phyloP scores from a whole-genome alignment of 2,797 vertebrate species.

The Neoniphon sammara region DNA sequence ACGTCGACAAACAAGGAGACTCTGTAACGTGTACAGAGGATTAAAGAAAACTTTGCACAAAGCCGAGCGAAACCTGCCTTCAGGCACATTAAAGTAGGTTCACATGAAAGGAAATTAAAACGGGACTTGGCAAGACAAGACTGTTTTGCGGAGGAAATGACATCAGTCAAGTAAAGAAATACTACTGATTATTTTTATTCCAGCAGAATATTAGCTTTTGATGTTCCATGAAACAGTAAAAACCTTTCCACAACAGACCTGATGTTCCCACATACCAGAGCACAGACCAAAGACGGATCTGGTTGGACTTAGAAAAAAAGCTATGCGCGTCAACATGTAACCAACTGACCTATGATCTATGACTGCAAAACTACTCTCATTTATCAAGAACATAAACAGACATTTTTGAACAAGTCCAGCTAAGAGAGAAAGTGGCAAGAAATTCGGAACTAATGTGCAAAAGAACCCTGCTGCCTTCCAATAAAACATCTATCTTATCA shows the following conservation, averaged over 20 bases:
- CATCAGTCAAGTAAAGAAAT: conserved; percentile 33
- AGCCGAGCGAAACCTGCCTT: conserved; percentile 17
- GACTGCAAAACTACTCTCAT: conserved; percentile 7
- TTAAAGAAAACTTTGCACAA: conserved; percentile 11
- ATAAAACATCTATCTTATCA: conserved; percentile 26
- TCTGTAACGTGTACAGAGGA: conserved; percentile 10
- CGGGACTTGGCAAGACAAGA: conserved; percentile 24
- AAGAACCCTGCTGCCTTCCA: conserved; percentile 39
- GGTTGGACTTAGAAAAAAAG: conserved; percentile 14
- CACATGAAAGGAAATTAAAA: conserved; percentile 42
- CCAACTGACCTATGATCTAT: background rate
- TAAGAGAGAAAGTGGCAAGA: conserved; percentile 16
- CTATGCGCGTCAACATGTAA: conserved; percentile 25
- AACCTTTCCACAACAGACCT: conserved; percentile 11
- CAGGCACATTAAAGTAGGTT: conserved; percentile 32
- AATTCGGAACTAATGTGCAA: conserved; percentile 60
- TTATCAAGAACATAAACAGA: conserved; percentile 10
- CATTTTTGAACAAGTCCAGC: background rate
- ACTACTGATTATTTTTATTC: conserved; percentile 3
- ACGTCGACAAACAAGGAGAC: conserved; percentile 14
- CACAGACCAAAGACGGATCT: conserved; percentile 34
- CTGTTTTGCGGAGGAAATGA: conserved; percentile 42
- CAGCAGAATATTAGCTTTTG: conserved; percentile 10
- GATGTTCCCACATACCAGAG: conserved; percentile 29
- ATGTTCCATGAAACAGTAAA: conserved; percentile 21